Conservation (phyloP, 2,888 invertebrate genomes). For the Caenorhabditis sp. region DNA sequence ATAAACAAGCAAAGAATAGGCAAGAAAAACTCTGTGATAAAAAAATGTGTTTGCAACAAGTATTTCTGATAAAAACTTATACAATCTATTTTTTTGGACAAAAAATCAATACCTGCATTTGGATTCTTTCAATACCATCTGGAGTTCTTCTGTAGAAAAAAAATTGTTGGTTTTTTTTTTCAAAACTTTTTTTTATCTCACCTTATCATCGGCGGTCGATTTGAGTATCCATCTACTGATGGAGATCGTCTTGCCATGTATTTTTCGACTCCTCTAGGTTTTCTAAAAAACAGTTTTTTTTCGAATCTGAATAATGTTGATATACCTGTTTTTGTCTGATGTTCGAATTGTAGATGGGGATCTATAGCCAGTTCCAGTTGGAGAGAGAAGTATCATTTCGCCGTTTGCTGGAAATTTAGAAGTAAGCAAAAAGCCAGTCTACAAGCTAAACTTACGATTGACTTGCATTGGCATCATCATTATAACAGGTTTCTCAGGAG, state of each 20-base stretch:
- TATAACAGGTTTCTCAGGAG: slow-evolving; percentile 21
- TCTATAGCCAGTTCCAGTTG: slow-evolving; percentile 8
- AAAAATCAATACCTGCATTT: slow-evolving; percentile 21
- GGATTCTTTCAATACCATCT: slow-evolving; percentile 18
- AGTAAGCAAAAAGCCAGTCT: too few relatives aligned
- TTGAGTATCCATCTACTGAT: slow-evolving; percentile 26
- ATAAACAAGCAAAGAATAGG: background rate
- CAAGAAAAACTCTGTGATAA: background rate
- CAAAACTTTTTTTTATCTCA: slow-evolving; percentile 2
- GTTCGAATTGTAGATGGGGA: background rate
- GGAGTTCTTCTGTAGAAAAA: slow-evolving; percentile 29
- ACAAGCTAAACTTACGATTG: slow-evolving; percentile 35
- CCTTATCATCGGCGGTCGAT: slow-evolving; percentile 28
- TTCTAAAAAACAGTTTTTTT: background rate
- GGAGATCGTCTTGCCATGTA: slow-evolving; percentile 36
- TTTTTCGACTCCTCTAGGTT: slow-evolving; percentile 27
- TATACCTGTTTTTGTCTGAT: background rate
- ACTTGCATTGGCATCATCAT: slow-evolving; percentile 54
- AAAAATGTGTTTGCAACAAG: background rate
- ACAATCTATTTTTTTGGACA: background rate
- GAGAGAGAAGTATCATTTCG: slow-evolving; percentile 41
- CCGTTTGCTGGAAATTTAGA: slow-evolving; percentile 32
- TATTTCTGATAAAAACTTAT: background rate
- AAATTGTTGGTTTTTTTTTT: background rate
- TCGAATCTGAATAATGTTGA: background rate